Base-by-base conservation (phyloP, 1,140 invertebrate species). In the Melanaphis sacchari region DNA sequence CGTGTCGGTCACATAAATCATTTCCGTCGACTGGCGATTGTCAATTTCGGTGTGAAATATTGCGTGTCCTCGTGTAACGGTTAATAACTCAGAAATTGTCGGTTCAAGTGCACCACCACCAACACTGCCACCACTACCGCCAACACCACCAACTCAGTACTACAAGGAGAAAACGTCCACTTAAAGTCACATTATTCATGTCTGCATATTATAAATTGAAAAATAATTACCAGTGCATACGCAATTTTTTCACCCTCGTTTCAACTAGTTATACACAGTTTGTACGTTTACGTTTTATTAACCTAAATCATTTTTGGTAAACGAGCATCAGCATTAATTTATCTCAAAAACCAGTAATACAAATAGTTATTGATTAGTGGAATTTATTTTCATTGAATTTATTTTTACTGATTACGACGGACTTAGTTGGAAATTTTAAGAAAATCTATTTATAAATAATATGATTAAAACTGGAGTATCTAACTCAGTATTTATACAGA, bases 41-140 rank as follows among this genome's bases (percentile, higher is more conserved):
- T 93, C 91, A 93, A 93, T 93, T 93, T 93, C n/a, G 36, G 66
- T 85, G 91, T 93, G 91, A 93, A 93, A 93, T 85, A 93, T 85
- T 85, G 91, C 91, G 38, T 85, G 91, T 93, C 91, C 91, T 93
- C 91, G 91, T 92, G 91, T 92, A 92, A 46, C 66, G 91, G 91
- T 92, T 92, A 92, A 92, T 82, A 92, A 92, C 91, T 92, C 76
- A 92, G 91, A 92, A 92, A 92, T 92, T 92, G 31, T 81, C 66
- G 91, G 91, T 92, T 81, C 76, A 46, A 92, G 76, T 92, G 46
- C 91, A 40, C 59, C 59, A 18, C 59, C 49, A 41, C 38, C 84
- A 21, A 15, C 59, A n/a, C 59, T 59, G 49, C 38, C 40, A 9
- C 41, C 41, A 40, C 52, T 38, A 26, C 41, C 43, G 6, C 41